phyloP scores from a whole-genome alignment of 2,888 invertebrate genomes.

The Unio delphinus region DNA sequence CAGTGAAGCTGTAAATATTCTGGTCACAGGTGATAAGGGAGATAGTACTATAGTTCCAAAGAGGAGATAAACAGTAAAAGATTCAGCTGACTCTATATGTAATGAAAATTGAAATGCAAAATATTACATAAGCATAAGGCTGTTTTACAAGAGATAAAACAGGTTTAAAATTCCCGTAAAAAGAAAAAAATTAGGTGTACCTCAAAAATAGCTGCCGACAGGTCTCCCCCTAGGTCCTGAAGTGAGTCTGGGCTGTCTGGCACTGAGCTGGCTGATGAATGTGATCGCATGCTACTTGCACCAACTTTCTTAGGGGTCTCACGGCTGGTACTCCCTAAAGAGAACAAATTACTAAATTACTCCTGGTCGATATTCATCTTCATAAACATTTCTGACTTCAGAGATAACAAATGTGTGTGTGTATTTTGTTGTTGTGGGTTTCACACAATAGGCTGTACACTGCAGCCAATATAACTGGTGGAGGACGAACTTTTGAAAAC shows the following conservation, averaged over 20 bases:
- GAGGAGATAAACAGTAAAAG: no score
- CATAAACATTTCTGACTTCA: background rate
- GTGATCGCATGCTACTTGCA: constrained; percentile 19
- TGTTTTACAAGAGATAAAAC: background rate
- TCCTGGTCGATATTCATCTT: no score
- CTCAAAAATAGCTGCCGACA: constrained; percentile 43
- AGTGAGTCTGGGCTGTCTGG: constrained; percentile 32
- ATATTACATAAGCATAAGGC: no score
- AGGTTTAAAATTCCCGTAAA: background rate
- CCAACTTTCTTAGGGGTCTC: constrained; percentile 36
- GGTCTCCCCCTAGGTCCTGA: constrained; percentile 33
- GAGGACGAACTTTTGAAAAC: no score
- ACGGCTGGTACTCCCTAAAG: constrained; percentile 39
- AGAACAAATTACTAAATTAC: background rate
- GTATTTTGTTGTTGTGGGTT: no score
- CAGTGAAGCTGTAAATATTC: no score
- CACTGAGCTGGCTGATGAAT: constrained; percentile 21
- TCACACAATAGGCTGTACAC: no score
- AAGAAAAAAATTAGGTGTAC: constrained; percentile 10
- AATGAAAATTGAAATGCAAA: no score
- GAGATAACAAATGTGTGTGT: background rate
- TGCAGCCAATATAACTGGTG: no score
- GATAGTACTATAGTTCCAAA: no score
- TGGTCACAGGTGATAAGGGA: no score
- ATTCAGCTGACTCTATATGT: no score